Conservation (phyloP, 1,140 invertebrate genomes). For the Micrasema minimum region DNA sequence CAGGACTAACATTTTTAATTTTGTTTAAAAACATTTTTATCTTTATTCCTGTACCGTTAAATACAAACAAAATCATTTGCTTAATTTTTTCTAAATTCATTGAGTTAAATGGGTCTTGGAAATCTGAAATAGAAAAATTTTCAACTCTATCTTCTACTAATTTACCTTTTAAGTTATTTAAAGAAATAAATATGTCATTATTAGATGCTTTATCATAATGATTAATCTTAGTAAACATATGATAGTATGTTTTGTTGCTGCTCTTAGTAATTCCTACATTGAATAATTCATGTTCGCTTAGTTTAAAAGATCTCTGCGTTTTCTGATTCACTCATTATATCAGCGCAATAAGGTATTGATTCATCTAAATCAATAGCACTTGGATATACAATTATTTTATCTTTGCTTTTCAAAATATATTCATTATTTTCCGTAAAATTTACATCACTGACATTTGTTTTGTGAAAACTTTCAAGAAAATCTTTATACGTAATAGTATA, state of each 20-base stretch:
- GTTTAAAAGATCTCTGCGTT: conserved; percentile 35
- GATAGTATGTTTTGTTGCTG: conserved; percentile 15
- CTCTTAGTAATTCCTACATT: neutral
- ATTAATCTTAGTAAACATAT: conserved; percentile 48
- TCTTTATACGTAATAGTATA: conserved; percentile 1
- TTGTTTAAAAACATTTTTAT: conserved; percentile 43
- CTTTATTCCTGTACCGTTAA: conserved; percentile 33
- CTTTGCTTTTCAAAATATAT: conserved; percentile 26
- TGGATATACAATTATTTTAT: conserved; percentile 20
- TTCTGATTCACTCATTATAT: neutral
- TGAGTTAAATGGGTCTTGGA: conserved; percentile 33
- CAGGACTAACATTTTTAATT: conserved; percentile 20
- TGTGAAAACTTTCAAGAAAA: conserved; percentile 14
- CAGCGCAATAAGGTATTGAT: conserved; percentile 11
- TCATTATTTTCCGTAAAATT: conserved; percentile 29
- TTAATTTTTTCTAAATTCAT: conserved; percentile 48
- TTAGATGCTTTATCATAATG: conserved; percentile 47
- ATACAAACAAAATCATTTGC: conserved; percentile 47
- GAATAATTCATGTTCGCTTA: conserved; percentile 2
- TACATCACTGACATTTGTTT: neutral
- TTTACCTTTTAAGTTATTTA: conserved; percentile 40
- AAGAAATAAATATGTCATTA: conserved; percentile 42
- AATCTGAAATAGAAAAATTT: conserved; percentile 33
- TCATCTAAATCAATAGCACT: conserved; percentile 27
- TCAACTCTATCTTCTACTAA: conserved; percentile 39